Evolutionary conservation across 2,113 vertebrate genomes (phyloP).

Genomic region (Ifrita kowaldi): DNA sequence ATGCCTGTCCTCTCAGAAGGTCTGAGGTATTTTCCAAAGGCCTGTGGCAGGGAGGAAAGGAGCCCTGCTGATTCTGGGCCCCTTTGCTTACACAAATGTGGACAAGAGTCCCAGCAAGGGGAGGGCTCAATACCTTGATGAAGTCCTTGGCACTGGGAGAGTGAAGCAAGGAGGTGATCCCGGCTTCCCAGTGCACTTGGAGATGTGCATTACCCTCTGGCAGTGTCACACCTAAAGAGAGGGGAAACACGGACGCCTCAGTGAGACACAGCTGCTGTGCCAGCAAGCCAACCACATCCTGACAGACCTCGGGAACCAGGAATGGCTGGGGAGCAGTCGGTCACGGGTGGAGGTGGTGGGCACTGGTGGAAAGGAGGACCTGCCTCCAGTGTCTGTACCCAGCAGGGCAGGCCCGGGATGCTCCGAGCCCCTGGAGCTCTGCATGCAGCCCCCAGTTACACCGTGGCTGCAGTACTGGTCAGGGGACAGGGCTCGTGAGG

Average conservation of each 20-base stretch:
- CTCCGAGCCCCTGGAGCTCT: not conserved
- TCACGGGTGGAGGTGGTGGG: not conserved
- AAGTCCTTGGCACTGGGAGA: not conserved
- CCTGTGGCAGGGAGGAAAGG: too few species aligned
- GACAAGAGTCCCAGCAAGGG: not conserved
- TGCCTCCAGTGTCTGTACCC: not conserved
- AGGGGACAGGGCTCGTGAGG: not conserved
- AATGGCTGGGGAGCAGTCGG: not conserved
- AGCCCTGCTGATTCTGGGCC: not conserved
- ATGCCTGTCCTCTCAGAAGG: not conserved
- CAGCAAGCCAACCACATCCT: not conserved
- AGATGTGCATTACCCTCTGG: not conserved
- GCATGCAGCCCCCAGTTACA: not conserved
- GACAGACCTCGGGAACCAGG: not conserved
- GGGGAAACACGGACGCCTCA: not conserved
- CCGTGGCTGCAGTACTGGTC: not conserved
- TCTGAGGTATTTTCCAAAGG: not conserved
- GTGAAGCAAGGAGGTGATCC: not conserved
- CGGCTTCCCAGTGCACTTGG: not conserved
- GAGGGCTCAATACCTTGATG: not conserved
- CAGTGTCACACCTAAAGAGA: not conserved
- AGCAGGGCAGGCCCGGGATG: not conserved
- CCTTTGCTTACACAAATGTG: not conserved
- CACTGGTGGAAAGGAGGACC: not conserved
- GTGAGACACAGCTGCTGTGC: not conserved